A percentile compares a stretch with the other conserved stretches of the same genome.
Evolutionary conservation across 1,140 invertebrate species (phyloP).

Genomic region (Meloidogyne floridensis): DNA sequence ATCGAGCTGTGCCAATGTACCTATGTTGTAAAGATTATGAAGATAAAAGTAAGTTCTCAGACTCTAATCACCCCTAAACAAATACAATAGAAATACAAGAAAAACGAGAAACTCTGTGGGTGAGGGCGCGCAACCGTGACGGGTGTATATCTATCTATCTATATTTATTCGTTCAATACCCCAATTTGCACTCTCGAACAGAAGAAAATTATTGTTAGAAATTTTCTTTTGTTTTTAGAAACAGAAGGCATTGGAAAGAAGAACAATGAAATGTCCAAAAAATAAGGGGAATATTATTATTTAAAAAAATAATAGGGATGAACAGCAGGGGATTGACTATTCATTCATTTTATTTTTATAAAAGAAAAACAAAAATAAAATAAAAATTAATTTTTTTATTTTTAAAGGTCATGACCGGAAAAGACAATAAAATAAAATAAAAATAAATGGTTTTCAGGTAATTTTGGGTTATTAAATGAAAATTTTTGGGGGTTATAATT

Average conservation of each 20-base stretch:
- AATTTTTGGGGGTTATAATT: too few species aligned
- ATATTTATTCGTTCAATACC: neutral
- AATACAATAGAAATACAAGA: constrained; percentile 3
- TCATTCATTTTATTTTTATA: neutral
- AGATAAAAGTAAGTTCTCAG: neutral
- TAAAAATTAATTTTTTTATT: neutral
- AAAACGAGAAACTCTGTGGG: neutral
- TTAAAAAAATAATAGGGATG: neutral
- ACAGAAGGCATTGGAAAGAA: neutral
- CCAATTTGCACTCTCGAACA: constrained; percentile 8
- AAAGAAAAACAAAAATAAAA: neutral
- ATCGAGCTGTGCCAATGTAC: too few species aligned
- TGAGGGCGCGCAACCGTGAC: constrained; percentile 1
- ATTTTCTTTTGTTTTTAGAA: constrained; percentile 5
- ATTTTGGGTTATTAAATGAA: neutral
- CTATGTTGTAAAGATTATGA: too few species aligned
- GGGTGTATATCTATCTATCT: neutral
- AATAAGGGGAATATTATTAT: neutral
- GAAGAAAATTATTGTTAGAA: constrained; percentile 4
- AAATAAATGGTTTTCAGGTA: neutral
- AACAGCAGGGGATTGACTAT: neutral
- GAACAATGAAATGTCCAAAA: neutral
- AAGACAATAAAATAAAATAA: neutral
- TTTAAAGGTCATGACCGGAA: constrained; percentile 5
- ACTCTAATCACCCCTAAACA: neutral